These are phyloP conservation scores for Peromyscus aztecus DNA, from an alignment of 2,797 vertebrate genomes.

Conservation along the genomic window DNA sequence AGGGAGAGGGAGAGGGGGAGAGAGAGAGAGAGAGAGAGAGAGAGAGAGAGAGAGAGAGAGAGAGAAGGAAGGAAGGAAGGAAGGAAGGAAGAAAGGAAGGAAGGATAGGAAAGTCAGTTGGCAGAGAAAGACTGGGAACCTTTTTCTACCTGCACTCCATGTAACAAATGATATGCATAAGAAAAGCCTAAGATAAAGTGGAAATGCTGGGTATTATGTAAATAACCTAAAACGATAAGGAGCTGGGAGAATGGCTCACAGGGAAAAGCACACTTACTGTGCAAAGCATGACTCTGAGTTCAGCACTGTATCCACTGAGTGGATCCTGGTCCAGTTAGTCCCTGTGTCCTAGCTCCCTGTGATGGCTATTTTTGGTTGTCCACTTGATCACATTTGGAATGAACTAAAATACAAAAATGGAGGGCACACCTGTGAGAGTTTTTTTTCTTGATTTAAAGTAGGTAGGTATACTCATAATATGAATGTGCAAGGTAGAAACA, in stretches of 20 bases:
- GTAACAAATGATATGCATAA: too few species aligned
- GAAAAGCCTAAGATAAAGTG: too few species aligned
- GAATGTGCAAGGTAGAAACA: not conserved
- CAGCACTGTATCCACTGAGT: not conserved
- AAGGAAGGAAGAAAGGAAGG: too few species aligned
- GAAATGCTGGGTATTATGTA: too few species aligned
- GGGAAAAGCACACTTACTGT: not conserved
- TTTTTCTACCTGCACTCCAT: too few species aligned
- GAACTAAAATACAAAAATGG: not conserved
- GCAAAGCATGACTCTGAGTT: not conserved
- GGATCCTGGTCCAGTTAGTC: not conserved
- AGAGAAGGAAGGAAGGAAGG: too few species aligned
- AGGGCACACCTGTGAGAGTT: not conserved
- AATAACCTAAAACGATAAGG: too few species aligned
- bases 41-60: too few species aligned
- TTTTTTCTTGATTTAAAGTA: not conserved
- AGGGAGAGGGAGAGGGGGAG: too few species aligned
- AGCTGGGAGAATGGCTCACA: not conserved
- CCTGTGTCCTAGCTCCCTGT: not conserved
- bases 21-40: too few species aligned
- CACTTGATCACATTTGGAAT: not conserved
- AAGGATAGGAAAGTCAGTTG: too few species aligned
- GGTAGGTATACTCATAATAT: not conserved
- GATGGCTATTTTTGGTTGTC: not conserved
- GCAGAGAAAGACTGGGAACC: too few species aligned